Conservation (phyloP, 2,113 vertebrate genomes). For the Ciconia boyciana region DNA sequence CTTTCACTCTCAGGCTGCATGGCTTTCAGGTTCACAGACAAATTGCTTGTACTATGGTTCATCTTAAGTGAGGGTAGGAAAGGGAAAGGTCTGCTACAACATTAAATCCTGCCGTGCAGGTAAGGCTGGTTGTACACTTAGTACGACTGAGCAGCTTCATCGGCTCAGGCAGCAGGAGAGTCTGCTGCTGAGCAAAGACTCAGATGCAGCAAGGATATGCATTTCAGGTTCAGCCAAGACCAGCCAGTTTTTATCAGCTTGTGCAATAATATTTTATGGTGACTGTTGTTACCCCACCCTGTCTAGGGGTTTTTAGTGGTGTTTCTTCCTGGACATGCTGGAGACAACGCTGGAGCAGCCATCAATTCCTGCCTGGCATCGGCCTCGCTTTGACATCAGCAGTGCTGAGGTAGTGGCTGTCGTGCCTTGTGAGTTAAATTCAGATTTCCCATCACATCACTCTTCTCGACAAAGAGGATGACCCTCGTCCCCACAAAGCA, state of each 20-base stretch:
- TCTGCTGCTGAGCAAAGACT: background rate
- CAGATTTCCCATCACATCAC: background rate
- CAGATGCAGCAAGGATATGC: background rate
- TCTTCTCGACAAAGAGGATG: background rate
- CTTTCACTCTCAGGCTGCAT: background rate
- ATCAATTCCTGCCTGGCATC: background rate
- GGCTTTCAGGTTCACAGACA: background rate
- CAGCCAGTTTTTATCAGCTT: background rate
- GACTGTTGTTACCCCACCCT: background rate
- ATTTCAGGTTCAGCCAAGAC: background rate
- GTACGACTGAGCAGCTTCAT: background rate
- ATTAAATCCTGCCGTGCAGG: background rate
- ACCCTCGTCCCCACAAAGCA: background rate
- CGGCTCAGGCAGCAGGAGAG: background rate
- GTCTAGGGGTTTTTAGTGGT: background rate
- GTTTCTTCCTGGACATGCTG: background rate
- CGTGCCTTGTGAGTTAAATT: background rate
- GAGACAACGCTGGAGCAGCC: background rate
- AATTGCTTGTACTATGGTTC: background rate
- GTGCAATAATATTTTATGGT: slow-evolving; percentile 34
- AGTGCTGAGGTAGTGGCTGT: background rate
- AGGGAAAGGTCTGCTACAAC: background rate
- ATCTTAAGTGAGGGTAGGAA: background rate
- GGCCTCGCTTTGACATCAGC: background rate
- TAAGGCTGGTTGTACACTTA: background rate